Conservation (phyloP, 2,113 vertebrate genomes). For the Odontesthes bonariensis region DNA sequence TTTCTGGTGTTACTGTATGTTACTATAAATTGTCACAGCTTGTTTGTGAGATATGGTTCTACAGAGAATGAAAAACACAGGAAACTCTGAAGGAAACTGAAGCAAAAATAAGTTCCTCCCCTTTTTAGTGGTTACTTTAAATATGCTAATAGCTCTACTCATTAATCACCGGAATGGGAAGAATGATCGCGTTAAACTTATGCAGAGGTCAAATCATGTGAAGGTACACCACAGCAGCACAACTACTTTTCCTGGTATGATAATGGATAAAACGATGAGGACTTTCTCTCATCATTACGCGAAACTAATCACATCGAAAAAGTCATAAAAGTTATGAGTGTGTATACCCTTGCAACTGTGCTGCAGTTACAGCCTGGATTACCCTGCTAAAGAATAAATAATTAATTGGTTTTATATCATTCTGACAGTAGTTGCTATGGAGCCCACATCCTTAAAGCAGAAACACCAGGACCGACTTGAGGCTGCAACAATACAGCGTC, state of each 20-base stretch:
- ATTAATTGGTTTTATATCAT: constrained; percentile 63
- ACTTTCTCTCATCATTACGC: no score
- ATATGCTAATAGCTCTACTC: background rate
- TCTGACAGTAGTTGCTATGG: constrained; percentile 65
- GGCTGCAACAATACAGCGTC: background rate
- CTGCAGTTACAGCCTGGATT: constrained; percentile 30
- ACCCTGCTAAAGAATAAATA: constrained; percentile 62
- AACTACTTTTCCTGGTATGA: no score
- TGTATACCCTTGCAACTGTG: background rate
- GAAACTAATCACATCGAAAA: no score
- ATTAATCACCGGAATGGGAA: background rate
- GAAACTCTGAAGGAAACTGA: background rate
- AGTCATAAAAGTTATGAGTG: background rate
- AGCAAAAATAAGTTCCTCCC: background rate
- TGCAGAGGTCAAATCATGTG: background rate
- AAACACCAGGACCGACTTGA: constrained; percentile 9
- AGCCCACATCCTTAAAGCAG: constrained; percentile 31
- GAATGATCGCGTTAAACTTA: constrained; percentile 9
- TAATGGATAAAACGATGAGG: no score
- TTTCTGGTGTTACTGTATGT: background rate
- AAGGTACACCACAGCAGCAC: no score
- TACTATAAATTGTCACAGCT: background rate
- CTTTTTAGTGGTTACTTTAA: no score
- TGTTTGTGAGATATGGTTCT: constrained; percentile 1
- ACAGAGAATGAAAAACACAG: background rate